Conservation (phyloP, 2,888 invertebrate species). For the Drosophila parthenogenetica region DNA sequence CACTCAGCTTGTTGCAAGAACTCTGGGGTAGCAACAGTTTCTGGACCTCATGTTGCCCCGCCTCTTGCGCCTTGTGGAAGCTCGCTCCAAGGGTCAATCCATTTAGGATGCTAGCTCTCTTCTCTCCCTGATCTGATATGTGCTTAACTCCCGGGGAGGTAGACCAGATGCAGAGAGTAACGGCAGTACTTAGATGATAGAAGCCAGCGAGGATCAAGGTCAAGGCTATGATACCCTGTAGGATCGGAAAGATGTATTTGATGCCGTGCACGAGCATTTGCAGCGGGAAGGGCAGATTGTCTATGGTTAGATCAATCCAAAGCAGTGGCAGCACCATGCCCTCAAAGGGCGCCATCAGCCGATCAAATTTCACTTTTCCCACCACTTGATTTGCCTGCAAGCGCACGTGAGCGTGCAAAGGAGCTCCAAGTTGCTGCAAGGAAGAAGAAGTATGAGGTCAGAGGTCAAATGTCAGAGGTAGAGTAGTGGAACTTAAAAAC, state of each 20-base stretch:
- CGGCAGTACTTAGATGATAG: slow-evolving; percentile 83
- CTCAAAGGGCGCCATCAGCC: slow-evolving; percentile 87
- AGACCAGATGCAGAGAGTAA: slow-evolving; percentile 77
- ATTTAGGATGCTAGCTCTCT: slow-evolving; percentile 26
- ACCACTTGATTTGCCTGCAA: slow-evolving; percentile 91
- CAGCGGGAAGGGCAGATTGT: slow-evolving; percentile 85
- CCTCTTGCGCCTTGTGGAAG: slow-evolving; percentile 43
- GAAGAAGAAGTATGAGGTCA: not conserved
- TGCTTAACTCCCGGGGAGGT: slow-evolving; percentile 47
- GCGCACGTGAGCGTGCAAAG: slow-evolving; percentile 88
- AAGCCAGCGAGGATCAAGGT: slow-evolving; percentile 85
- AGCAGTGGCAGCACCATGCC: slow-evolving; percentile 89
- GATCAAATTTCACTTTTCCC: slow-evolving; percentile 87
- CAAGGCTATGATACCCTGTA: slow-evolving; percentile 85
- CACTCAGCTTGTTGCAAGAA: slow-evolving; percentile 15
- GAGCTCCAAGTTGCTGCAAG: slow-evolving; percentile 88
- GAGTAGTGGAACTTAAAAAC: not conserved
- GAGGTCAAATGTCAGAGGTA: too few species aligned
- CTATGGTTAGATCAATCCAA: slow-evolving; percentile 88
- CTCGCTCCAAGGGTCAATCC: slow-evolving; percentile 31
- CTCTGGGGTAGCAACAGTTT: slow-evolving; percentile 39
- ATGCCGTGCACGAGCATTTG: slow-evolving; percentile 85
- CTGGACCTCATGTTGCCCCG: slow-evolving; percentile 50
- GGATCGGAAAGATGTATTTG: slow-evolving; percentile 86
- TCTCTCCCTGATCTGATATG: slow-evolving; percentile 45